Percentiles rank a stretch among this genome's conserved stretches.
These are phyloP conservation scores for Anolis sagrei DNA, from an alignment of 2,113 vertebrate species.

Conservation along the genomic window DNA sequence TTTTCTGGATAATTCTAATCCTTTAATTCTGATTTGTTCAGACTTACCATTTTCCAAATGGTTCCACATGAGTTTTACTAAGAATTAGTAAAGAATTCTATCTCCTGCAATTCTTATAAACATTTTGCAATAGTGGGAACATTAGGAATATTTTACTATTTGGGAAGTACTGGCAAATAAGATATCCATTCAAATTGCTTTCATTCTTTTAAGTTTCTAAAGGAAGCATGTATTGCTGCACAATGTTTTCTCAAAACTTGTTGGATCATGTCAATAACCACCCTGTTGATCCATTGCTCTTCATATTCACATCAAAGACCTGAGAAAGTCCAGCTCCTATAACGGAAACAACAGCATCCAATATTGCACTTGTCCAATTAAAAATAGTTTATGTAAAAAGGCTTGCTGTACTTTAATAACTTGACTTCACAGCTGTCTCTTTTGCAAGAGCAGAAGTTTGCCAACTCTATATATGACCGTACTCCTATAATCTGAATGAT, in stretches of 20 bases:
- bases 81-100: not conserved
- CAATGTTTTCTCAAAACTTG: slow-evolving; percentile 22
- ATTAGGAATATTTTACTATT: not conserved
- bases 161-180: slow-evolving; percentile 10
- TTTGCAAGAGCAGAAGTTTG: not conserved
- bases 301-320: not conserved
- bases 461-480: not conserved
- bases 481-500: not conserved
- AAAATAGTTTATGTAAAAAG: slow-evolving; percentile 22
- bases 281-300: slow-evolving; percentile 32
- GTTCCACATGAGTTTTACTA: accelerated
- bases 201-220: slow-evolving; percentile 30
- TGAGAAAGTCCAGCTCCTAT: not conserved
- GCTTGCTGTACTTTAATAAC: slow-evolving; percentile 5
- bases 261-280: slow-evolving; percentile 24
- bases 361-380: not conserved
- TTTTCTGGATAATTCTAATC: not conserved
- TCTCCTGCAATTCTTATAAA: not conserved
- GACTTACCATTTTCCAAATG: not conserved
- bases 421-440: not conserved
- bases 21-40: not conserved
- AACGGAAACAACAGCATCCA: not conserved
- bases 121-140: not conserved
- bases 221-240: not conserved
- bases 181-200: slow-evolving; percentile 42